These are phyloP conservation scores for Drosophila lutescens DNA, from an alignment of 2,888 invertebrate genomes.

Conservation along the genomic window DNA sequence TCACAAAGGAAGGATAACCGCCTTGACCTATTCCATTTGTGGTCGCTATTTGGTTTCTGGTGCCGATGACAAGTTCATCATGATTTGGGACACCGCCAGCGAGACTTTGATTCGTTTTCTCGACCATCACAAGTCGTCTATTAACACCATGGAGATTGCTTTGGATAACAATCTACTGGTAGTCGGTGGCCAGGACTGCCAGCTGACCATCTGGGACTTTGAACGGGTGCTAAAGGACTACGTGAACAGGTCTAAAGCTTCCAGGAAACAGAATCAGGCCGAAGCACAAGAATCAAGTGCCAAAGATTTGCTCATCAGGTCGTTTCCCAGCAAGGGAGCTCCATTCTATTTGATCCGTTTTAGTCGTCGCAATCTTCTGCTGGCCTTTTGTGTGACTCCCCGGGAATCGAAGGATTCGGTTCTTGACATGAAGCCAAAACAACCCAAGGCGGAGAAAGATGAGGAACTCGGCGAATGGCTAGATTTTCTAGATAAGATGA, in stretches of 20 bases:
- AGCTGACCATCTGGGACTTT: conserved; percentile 59
- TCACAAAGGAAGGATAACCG: conserved; percentile 35
- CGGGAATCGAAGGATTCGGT: rapidly evolving
- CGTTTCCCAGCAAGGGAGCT: conserved; percentile 30
- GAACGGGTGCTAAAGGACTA: conserved; percentile 31
- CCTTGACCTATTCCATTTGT: conserved; percentile 54
- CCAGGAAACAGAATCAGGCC: background rate
- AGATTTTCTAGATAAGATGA: conserved; percentile 33
- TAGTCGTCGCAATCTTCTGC: conserved; percentile 48
- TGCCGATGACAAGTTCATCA: conserved; percentile 40
- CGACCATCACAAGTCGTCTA: conserved; percentile 33
- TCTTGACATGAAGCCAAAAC: background rate
- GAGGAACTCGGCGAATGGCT: conserved; percentile 35
- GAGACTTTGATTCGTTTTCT: conserved; percentile 39
- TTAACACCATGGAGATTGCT: conserved; percentile 46
- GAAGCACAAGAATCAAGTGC: background rate
- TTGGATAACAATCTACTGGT: conserved; percentile 54
- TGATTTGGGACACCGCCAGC: conserved; percentile 57
- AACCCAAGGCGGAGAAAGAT: rapidly evolving
- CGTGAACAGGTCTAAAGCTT: background rate
- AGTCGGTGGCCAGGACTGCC: conserved; percentile 53
- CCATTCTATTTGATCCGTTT: conserved; percentile 46
- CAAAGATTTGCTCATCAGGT: conserved; percentile 30
- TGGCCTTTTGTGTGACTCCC: conserved; percentile 42
- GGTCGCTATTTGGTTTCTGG: conserved; percentile 60